Percentiles rank a stretch among this genome's conserved stretches.
Conservation (phyloP, 2,888 invertebrate genomes). For the Torymus tubicola region DNA sequence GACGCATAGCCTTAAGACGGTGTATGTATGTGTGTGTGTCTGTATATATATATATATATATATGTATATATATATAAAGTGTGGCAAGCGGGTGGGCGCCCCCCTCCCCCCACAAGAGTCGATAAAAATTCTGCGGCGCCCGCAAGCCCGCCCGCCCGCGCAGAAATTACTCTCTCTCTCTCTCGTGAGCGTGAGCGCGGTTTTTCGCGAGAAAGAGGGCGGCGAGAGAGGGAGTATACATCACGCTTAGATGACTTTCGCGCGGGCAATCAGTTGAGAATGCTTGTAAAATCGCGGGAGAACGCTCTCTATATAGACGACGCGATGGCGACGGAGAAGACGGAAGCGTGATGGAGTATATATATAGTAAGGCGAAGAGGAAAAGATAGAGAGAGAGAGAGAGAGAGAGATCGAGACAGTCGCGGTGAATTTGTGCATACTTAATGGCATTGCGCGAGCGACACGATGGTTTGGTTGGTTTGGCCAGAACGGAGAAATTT, state of each 20-base stretch:
- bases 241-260: constrained; percentile 39
- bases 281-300: constrained; percentile 34
- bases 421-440: constrained; percentile 17
- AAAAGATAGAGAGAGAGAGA: too few relatives aligned
- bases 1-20: constrained; percentile 35
- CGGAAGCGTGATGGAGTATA: too few relatives aligned
- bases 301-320: not conserved
- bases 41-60: too few relatives aligned
- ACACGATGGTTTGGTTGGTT: not conserved
- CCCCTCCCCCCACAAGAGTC: constrained; percentile 25
- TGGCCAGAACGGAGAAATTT: too few relatives aligned
- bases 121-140: constrained; percentile 54
- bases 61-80: not conserved
- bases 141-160: constrained; percentile 7
- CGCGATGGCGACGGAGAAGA: constrained; percentile 1
- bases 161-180: not conserved
- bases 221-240: constrained; percentile 13
- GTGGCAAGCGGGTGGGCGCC: not conserved
- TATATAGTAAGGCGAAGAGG: constrained; percentile 21
- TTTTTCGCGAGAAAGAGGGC: constrained; percentile 11
- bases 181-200: constrained; percentile 7
- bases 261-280: constrained; percentile 41
- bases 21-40: not conserved
- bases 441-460: constrained; percentile 24
- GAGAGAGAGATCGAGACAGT: too few relatives aligned